A percentile compares a stretch with the other conserved stretches of the same genome.
phyloP scores from a whole-genome alignment of 2,888 invertebrate species.

The Rotaria socialis region DNA sequence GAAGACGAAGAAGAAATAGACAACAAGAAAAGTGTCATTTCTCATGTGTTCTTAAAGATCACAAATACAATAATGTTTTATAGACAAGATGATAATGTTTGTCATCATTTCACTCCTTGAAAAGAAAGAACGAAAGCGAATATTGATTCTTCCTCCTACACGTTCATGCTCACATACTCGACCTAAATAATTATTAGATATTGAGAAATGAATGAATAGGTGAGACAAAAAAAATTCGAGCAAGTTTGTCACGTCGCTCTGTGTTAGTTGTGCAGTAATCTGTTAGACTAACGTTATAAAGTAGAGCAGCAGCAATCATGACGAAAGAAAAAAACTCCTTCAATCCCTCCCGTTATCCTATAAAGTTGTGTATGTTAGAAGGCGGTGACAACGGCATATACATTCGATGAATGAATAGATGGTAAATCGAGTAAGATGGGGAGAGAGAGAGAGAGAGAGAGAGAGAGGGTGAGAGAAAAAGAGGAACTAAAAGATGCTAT shows the following conservation, averaged over 20 bases:
- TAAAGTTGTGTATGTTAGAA: conserved; percentile 4
- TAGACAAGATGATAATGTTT: conserved; percentile 12
- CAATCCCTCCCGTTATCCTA: background rate
- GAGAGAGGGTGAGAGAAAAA: background rate
- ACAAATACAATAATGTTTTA: background rate
- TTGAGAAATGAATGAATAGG: conserved; percentile 18
- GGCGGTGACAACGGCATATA: conserved; percentile 9
- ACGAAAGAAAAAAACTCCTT: conserved; percentile 15
- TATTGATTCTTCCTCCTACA: conserved; percentile 26
- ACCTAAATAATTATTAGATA: conserved; percentile 26
- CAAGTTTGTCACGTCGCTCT: conserved; percentile 21
- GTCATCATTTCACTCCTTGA: background rate
- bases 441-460: background rate
- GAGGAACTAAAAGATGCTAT: conserved; percentile 26
- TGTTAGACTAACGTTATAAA: conserved; percentile 16
- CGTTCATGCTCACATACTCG: conserved; percentile 3
- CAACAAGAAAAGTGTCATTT: background rate
- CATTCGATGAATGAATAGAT: background rate
- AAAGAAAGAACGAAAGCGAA: background rate
- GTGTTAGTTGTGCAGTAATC: conserved; percentile 9
- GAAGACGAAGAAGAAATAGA: background rate
- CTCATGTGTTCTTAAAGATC: background rate
- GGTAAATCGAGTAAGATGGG: background rate
- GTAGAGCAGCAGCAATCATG: background rate
- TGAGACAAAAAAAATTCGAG: background rate